Conservation (phyloP, 1,140 invertebrate genomes). For the Oedothorax gibbosus region DNA sequence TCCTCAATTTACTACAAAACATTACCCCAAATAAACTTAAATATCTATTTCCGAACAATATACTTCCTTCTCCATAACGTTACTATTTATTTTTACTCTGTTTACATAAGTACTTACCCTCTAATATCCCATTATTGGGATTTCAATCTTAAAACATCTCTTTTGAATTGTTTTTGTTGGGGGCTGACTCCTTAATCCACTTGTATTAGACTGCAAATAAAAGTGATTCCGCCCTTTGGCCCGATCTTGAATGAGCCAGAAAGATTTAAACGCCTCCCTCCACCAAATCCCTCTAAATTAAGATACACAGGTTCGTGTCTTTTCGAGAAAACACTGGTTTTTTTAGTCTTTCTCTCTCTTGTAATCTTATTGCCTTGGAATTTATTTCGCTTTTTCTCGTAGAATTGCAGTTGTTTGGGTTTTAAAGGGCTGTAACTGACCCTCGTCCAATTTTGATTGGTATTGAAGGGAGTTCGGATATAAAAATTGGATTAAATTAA, state of each 20-base stretch:
- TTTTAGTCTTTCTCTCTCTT: conserved; percentile 41
- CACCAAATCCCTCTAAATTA: conserved; percentile 49
- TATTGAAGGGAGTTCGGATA: too few relatives aligned
- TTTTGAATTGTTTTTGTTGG: conserved; percentile 1
- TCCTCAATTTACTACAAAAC: too few relatives aligned
- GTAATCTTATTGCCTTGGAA: conserved; percentile 10
- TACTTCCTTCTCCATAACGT: too few relatives aligned
- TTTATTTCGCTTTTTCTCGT: conserved; percentile 1
- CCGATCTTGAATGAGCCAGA: conserved; percentile 53
- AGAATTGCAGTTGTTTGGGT: too few relatives aligned
- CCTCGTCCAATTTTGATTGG: too few relatives aligned
- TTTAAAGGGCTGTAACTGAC: too few relatives aligned
- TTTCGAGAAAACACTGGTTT: conserved; percentile 26
- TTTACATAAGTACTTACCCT: too few relatives aligned
- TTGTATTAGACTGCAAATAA: conserved; percentile 49
- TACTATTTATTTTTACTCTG: too few relatives aligned
- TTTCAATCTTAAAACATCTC: background rate
- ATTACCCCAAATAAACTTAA: too few relatives aligned
- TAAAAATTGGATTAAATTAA: too few relatives aligned
- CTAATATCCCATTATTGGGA: background rate
- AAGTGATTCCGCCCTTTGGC: conserved; percentile 37
- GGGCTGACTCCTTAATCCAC: conserved; percentile 8
- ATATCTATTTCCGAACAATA: too few relatives aligned
- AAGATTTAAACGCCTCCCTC: conserved; percentile 39
- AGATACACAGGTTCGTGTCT: conserved; percentile 43